Base-by-base conservation (phyloP, 2,113 vertebrate species). In the Aptenodytes patagonicus region DNA sequence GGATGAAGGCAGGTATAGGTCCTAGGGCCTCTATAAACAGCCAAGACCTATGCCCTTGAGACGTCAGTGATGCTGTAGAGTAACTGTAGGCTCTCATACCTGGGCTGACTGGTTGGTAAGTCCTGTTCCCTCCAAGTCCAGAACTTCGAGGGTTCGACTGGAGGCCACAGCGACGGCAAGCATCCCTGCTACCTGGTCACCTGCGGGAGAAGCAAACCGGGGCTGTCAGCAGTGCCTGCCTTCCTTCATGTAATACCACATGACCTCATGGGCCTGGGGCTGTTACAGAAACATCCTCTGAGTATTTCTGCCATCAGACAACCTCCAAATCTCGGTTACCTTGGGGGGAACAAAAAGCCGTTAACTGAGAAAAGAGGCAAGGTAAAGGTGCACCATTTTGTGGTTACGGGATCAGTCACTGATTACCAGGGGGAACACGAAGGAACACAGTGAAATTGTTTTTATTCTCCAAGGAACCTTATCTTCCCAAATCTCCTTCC, bases 121-220 rank as follows among this genome's bases (percentile, higher is more conserved):
- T 83, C 99, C 99, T 4, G 99, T 99, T 95, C 99, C 99, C 89
- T 99, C 99, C 97, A 99, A 98, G 94, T 99, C 99, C 97, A 99
- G 97, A 66, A 99, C 99, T 95, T 99, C 99, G 7, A 99, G 98
- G 44, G 99, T 99, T 82, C 99, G 98, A 89, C 99, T 99, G 58
- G 99, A 99, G 20, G 99, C 99, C 97, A 99, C 99, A 26, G 99
- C 99, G 1, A 99, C 99, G 0, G 99, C 99, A 24, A 99, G 97
- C 99, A 99, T 99, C 88, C 99, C 99, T 3, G 99, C 99, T 15
- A 99, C 99, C 68, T 99, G 99, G 96, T 99, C 99, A 95, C 99
- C 99, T 99, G 93, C 28, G 88, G 77, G 92, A 92, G 87, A 92
- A 97, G 95, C 68, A 75, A 95, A 83, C 22, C 29, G 3, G 79